Evolutionary conservation across 2,113 vertebrate species (phyloP), one percentile per base, ranked within the genome.

Genomic region (Nansenia antarctica): DNA sequence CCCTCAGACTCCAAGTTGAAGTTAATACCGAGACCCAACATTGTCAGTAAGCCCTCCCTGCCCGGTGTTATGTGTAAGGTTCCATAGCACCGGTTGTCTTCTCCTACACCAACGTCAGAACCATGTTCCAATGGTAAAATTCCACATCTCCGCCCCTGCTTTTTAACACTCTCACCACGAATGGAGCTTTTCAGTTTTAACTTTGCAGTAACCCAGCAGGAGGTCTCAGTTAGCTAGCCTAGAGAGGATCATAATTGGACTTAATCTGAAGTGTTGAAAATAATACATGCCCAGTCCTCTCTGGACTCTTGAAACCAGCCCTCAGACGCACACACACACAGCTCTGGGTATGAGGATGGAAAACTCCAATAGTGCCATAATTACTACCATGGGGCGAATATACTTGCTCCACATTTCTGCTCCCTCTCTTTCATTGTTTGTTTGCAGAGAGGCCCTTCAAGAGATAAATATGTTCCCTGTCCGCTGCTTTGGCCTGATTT

Each of bases 251-350:
- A 18, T 79, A 73, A 64, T 67, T 64, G 49, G 32, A 35, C 80
- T 83, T 86, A 86, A 82, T 85, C 79, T 82, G 61, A 79, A 80
- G 80, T 86, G 80, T 84, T 83, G 82, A 87, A 87, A 87, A 84
- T 86, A 80, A 82, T 82, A 81, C 73, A 54, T 78, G 64, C 70
- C 64, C 39, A 77, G 54, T 67, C 29, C 81, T 82, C 82, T 18
- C n/a, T 6, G 76, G 83, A 54, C 78, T 70, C 57, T 82, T 87
- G 81, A 82, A 88, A 82, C 76, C 71, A 76, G 79, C n/a, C n/a
- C n/a, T n/a, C n/a, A n/a, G n/a, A n/a, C n/a, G n/a, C n/a, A n/a
- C n/a, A 74, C 79, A 32, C 68, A 37, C 75, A 66, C 67, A 68
- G 73, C 85, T 80, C 83, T 82, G 72, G 64, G 64, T 76, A 73